These are phyloP conservation scores for Parelbella ahira DNA, from an alignment of 2,888 invertebrate genomes.

Conservation along the genomic window DNA sequence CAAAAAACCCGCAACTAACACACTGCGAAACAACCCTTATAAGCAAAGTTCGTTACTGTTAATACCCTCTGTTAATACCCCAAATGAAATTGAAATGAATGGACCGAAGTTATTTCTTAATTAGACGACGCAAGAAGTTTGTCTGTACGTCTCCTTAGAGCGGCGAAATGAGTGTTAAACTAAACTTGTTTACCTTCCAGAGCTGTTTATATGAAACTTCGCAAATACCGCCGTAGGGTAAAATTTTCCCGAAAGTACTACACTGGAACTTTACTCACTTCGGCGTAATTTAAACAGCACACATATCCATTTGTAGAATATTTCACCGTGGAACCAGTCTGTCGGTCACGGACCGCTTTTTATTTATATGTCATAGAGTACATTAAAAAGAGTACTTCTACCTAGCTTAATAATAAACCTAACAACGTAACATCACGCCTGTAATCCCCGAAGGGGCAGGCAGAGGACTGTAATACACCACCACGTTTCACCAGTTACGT, in stretches of 20 bases:
- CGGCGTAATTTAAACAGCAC: too few species aligned
- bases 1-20: too few species aligned
- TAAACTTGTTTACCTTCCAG: conserved; percentile 68
- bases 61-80: conserved; percentile 40
- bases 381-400: conserved; percentile 12
- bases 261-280: conserved; percentile 34
- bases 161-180: conserved; percentile 69
- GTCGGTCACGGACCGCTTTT: too few species aligned
- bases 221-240: conserved; percentile 54
- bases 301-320: background rate
- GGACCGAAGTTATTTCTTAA: conserved; percentile 64
- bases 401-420: conserved; percentile 4
- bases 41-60: conserved; percentile 35
- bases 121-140: conserved; percentile 59
- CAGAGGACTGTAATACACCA: too few species aligned
- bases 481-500: too few species aligned
- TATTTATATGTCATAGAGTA: too few species aligned
- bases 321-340: background rate
- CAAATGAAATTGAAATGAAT: conserved; percentile 67
- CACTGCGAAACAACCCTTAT: conserved; percentile 3
- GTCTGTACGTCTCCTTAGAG: conserved; percentile 60
- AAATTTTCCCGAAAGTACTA: conserved; percentile 54
- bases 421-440: too few species aligned
- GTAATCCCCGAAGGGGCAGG: too few species aligned
- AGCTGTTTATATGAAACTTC: conserved; percentile 67